Conservation (phyloP, 2,888 invertebrate species). For the Zootermopsis nevadensis region DNA sequence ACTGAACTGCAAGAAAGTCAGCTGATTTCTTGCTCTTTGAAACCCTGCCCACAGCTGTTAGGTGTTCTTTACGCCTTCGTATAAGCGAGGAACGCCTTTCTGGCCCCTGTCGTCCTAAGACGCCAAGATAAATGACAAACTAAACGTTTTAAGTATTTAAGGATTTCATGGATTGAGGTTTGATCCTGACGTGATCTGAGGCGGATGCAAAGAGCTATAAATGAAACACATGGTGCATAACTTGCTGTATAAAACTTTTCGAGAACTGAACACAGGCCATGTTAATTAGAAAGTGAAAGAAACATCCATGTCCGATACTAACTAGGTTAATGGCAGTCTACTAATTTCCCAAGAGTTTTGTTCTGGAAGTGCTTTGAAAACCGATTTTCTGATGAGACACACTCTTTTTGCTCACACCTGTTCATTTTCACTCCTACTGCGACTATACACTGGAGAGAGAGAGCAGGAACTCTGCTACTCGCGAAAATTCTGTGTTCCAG, state of each 20-base stretch:
- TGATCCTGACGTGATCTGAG: too few relatives aligned
- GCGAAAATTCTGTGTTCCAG: slow-evolving; percentile 5
- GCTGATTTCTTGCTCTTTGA: too few relatives aligned
- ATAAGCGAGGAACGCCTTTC: too few relatives aligned
- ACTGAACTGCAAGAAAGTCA: too few relatives aligned
- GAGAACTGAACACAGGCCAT: not conserved
- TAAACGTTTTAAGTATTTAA: too few relatives aligned
- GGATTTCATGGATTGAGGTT: too few relatives aligned
- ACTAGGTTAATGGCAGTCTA: slow-evolving; percentile 4
- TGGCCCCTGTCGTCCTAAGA: too few relatives aligned
- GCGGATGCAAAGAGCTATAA: too few relatives aligned
- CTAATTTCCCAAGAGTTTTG: slow-evolving; percentile 2
- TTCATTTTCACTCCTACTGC: not conserved
- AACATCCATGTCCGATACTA: not conserved
- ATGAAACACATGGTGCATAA: not conserved
- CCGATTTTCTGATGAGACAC: not conserved
- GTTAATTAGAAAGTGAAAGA: not conserved
- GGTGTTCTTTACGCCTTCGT: too few relatives aligned
- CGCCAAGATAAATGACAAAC: too few relatives aligned
- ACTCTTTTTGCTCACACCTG: not conserved
- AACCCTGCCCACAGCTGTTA: too few relatives aligned
- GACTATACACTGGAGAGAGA: not conserved
- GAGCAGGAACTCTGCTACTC: not conserved
- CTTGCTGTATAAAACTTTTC: not conserved
- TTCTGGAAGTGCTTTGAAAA: not conserved